Evolutionary conservation across 2,888 invertebrate genomes (phyloP).

Genomic region (Ypsolopha scabrella): DNA sequence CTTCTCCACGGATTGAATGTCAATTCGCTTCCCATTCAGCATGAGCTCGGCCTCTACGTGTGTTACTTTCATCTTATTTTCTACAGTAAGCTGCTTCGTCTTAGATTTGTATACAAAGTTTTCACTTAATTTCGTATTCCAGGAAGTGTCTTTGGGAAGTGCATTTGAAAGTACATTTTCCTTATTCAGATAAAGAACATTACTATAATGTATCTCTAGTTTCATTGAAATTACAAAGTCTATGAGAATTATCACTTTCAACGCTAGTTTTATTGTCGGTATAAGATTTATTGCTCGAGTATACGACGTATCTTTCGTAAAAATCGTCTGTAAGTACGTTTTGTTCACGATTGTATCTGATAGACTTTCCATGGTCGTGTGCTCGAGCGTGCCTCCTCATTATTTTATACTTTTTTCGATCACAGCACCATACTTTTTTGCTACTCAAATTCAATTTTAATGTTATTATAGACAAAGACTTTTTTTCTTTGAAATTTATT

Average conservation of each 20-base stretch:
- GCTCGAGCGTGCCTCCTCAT: conserved; percentile 39
- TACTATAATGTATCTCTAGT: no score
- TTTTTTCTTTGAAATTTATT: no score
- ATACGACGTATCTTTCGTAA: conserved; percentile 12
- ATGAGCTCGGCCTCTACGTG: not conserved
- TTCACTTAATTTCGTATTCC: conserved; percentile 55
- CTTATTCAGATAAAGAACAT: conserved; percentile 17
- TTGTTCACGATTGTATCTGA: conserved; percentile 12
- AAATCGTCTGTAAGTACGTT: conserved; percentile 13
- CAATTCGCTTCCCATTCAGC: conserved; percentile 3
- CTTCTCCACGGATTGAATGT: not conserved
- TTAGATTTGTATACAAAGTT: conserved; percentile 24
- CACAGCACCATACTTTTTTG: not conserved
- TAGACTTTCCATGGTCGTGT: conserved; percentile 28
- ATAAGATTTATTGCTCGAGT: not conserved
- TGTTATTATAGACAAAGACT: no score
- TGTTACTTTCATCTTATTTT: conserved; percentile 14
- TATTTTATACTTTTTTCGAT: conserved; percentile 17
- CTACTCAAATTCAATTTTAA: not conserved
- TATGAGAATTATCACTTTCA: no score
- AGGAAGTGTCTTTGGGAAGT: conserved; percentile 20
- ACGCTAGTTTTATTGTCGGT: no score
- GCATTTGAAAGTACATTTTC: conserved; percentile 36
- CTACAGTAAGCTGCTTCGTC: conserved; percentile 29
- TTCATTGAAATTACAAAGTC: no score